These are phyloP conservation scores for Pseudomyrmex concolor DNA, from an alignment of 1,140 invertebrate species.

Conservation along the genomic window DNA sequence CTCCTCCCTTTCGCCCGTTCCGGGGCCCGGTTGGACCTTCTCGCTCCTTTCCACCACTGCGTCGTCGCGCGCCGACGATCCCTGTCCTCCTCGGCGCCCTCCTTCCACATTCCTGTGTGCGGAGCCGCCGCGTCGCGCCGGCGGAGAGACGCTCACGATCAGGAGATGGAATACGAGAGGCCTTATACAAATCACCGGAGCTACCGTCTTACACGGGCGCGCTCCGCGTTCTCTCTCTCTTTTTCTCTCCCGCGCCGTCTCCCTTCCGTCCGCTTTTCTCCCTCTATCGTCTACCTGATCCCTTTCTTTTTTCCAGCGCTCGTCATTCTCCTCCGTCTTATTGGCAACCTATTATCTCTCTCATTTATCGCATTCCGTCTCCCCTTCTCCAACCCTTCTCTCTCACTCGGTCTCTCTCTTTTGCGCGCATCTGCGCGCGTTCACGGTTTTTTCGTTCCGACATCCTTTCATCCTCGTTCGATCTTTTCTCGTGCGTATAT, in stretches of 20 bases:
- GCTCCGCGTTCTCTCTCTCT: constrained; percentile 71
- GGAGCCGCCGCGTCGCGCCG: constrained; percentile 56
- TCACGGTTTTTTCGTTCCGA: neutral
- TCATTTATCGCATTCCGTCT: constrained; percentile 62
- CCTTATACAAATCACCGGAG: constrained; percentile 82
- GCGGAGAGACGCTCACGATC: constrained; percentile 67
- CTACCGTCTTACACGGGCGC: constrained; percentile 80
- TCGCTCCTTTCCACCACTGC: constrained; percentile 56
- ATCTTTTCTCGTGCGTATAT: constrained; percentile 1
- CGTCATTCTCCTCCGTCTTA: constrained; percentile 44
- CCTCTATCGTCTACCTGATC: constrained; percentile 2
- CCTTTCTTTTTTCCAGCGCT: constrained; percentile 45
- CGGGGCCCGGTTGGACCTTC: constrained; percentile 65
- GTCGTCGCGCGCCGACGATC: constrained; percentile 74
- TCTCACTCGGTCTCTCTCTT: too few relatives aligned
- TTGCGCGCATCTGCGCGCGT: neutral
- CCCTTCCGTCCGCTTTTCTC: constrained; percentile 48
- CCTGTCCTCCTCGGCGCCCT: constrained; percentile 68
- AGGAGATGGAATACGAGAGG: constrained; percentile 80
- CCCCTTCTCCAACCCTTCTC: neutral
- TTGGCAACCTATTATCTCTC: constrained; percentile 63
- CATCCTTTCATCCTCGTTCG: neutral
- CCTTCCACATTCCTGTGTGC: constrained; percentile 72
- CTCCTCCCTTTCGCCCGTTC: constrained; percentile 46
- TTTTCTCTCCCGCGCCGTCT: constrained; percentile 31